Conservation (phyloP, 2,113 vertebrate species). For the Dendropsophus ebraccatus region DNA sequence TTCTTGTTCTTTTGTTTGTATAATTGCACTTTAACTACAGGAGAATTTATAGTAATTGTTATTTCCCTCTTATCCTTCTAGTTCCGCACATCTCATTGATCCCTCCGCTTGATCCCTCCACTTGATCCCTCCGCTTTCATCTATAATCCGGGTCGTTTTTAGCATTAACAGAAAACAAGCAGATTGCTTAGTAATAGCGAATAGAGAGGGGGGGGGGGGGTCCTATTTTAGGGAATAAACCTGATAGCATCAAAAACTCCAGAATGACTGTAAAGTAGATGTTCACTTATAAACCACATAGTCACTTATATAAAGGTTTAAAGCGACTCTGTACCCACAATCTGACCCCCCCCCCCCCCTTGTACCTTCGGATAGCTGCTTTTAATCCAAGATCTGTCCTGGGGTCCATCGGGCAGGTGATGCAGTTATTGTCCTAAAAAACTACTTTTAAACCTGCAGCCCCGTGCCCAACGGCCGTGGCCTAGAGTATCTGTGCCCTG, state of each 20-base stretch:
- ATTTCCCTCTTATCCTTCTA: constrained; percentile 35
- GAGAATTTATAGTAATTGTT: constrained; percentile 9
- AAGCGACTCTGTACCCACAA: too few relatives aligned
- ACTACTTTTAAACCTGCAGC: too few relatives aligned
- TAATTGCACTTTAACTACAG: constrained; percentile 24
- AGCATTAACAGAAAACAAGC: constrained; percentile 15
- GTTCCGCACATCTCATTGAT: constrained; percentile 26
- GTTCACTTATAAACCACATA: background rate
- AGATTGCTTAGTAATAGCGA: constrained; percentile 27
- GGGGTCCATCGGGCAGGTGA: too few relatives aligned
- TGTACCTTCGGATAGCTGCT: too few relatives aligned
- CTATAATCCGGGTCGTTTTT: constrained; percentile 40
- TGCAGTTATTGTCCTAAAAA: too few relatives aligned
- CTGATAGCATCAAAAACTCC: background rate
- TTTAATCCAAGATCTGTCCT: too few relatives aligned
- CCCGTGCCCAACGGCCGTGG: too few relatives aligned
- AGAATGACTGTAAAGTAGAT: background rate
- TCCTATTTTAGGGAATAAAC: constrained; percentile 6
- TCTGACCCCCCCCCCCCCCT: too few relatives aligned
- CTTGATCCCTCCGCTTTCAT: constrained; percentile 39
- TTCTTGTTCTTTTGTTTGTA: background rate
- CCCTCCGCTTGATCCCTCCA: too few relatives aligned
- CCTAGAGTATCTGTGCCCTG: too few relatives aligned
- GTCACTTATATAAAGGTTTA: background rate
- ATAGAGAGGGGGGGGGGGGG: constrained; percentile 24